Conservation (phyloP, 1,140 invertebrate genomes). For the Drusus annulatus region DNA sequence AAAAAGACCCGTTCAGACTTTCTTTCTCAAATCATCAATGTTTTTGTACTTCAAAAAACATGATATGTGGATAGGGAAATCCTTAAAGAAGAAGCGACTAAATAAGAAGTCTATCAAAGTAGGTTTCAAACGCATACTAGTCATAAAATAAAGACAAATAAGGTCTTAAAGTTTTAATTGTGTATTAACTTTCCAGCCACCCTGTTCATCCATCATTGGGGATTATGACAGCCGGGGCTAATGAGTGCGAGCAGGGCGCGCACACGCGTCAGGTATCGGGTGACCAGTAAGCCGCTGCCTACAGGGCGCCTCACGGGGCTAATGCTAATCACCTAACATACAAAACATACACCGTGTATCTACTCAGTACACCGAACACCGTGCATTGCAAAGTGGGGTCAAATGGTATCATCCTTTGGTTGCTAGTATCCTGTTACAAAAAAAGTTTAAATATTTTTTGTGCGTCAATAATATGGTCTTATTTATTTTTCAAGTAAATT, state of each 20-base stretch:
- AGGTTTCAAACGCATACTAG: too few relatives aligned
- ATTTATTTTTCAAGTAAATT: too few relatives aligned
- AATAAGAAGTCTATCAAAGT: too few relatives aligned
- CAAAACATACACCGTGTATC: background rate
- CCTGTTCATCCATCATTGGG: slow-evolving; percentile 35
- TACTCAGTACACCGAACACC: background rate
- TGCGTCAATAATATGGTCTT: too few relatives aligned
- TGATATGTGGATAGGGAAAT: too few relatives aligned
- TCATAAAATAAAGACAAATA: too few relatives aligned
- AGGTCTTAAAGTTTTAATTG: too few relatives aligned
- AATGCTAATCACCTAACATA: slow-evolving; percentile 17
- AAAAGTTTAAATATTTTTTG: too few relatives aligned
- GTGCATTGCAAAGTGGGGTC: slow-evolving; percentile 9
- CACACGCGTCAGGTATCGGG: slow-evolving; percentile 51
- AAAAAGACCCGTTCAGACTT: too few relatives aligned
- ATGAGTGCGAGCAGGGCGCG: slow-evolving; percentile 17
- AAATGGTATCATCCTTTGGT: background rate
- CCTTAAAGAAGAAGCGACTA: too few relatives aligned
- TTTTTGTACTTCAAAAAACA: too few relatives aligned
- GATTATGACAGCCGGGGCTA: slow-evolving; percentile 44
- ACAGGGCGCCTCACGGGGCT: slow-evolving; percentile 50
- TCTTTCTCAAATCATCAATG: too few relatives aligned
- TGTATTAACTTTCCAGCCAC: background rate
- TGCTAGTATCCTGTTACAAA: background rate
- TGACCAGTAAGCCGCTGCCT: slow-evolving; percentile 49